A percentile compares a stretch with the other conserved stretches of the same genome.
phyloP scores from a whole-genome alignment of 2,797 vertebrate genomes.

The Peromyscus eremicus region DNA sequence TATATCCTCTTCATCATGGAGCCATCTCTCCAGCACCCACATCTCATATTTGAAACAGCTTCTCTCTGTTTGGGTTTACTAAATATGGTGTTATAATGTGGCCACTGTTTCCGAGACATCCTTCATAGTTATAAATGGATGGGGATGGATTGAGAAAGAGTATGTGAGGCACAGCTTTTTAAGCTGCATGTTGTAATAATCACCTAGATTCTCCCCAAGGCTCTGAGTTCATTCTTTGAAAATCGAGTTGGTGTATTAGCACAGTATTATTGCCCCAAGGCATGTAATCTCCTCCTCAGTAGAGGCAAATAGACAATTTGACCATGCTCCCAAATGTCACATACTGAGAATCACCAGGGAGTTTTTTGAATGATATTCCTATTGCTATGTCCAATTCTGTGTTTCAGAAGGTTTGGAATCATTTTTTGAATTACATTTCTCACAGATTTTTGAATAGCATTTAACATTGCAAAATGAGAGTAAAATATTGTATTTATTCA shows the following conservation, averaged over 20 bases:
- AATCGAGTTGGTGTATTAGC: background rate
- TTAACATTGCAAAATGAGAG: background rate
- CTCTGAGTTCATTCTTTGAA: slow-evolving; percentile 53
- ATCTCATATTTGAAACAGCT: background rate
- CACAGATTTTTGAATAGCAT: background rate
- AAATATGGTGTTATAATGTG: background rate
- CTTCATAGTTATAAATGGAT: background rate
- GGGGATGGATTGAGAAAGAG: slow-evolving; percentile 32
- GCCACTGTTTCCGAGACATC: background rate
- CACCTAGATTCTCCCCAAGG: slow-evolving; percentile 50
- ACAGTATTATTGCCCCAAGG: background rate
- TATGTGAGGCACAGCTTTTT: slow-evolving; percentile 10
- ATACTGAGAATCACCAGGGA: background rate
- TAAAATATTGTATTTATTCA: background rate
- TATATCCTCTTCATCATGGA: background rate
- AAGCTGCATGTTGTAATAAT: slow-evolving; percentile 15
- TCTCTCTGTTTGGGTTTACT: background rate
- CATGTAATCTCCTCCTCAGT: background rate
- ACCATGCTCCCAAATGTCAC: background rate
- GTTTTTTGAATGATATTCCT: background rate
- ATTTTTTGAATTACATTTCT: slow-evolving; percentile 38
- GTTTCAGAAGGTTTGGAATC: slow-evolving; percentile 47
- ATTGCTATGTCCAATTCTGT: background rate
- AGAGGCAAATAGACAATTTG: background rate
- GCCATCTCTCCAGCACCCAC: background rate